Conservation (phyloP, 1,140 invertebrate genomes). For the Drosophila willistoni region DNA sequence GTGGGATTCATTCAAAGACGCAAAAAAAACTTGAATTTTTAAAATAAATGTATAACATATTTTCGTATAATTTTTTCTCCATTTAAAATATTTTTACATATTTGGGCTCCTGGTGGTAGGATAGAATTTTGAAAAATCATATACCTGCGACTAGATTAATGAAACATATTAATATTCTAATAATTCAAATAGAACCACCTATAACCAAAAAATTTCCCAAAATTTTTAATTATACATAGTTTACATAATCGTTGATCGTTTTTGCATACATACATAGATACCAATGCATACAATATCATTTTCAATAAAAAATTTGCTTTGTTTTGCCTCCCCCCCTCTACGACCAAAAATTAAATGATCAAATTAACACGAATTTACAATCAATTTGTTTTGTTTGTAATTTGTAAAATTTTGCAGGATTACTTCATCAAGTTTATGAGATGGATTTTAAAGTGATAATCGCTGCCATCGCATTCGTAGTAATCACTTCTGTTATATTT, state of each 20-base stretch:
- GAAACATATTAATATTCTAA: too few species aligned
- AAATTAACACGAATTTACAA: slow-evolving; percentile 36
- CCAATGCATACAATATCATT: not conserved
- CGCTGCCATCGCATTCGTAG: slow-evolving; percentile 72
- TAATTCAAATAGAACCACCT: not conserved
- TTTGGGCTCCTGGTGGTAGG: too few species aligned
- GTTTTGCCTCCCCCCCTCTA: not conserved
- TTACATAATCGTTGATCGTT: not conserved
- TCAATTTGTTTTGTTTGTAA: slow-evolving; percentile 69
- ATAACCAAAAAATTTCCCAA: not conserved
- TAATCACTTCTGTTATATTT: slow-evolving; percentile 55
- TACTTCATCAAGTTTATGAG: slow-evolving; percentile 82
- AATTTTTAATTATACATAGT: not conserved
- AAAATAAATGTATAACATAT: too few species aligned
- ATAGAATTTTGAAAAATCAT: too few species aligned
- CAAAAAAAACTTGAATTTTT: too few species aligned
- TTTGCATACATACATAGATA: not conserved
- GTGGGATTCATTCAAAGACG: too few species aligned
- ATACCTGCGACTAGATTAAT: too few species aligned
- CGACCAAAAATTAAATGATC: not conserved
- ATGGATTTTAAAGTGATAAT: slow-evolving; percentile 83
- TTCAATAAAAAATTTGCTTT: not conserved
- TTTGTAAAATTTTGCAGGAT: slow-evolving; percentile 80
- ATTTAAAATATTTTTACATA: too few species aligned
- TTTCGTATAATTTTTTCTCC: too few species aligned